Evolutionary conservation across 2,888 invertebrate genomes (phyloP).

Genomic region (Copidosoma aretas): DNA sequence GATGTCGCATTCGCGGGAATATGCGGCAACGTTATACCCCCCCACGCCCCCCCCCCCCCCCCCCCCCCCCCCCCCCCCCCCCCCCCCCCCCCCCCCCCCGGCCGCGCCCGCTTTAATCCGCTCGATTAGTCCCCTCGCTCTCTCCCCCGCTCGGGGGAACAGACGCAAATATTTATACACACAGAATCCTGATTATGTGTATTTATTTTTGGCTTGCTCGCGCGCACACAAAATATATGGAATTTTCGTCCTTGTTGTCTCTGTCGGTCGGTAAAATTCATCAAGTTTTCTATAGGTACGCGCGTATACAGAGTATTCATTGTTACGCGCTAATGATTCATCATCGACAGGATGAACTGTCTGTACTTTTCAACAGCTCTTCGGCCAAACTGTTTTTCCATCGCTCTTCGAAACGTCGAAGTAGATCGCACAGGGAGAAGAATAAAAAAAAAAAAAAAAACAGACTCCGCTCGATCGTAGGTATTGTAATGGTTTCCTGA

Average conservation of each 20-base stretch:
- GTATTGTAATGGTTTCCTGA: background rate
- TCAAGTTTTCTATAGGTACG: no score
- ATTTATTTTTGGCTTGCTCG: background rate
- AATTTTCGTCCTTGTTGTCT: background rate
- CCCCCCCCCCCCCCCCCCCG: background rate
- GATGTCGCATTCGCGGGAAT: no score
- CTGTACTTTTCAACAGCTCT: no score
- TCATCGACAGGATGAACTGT: no score
- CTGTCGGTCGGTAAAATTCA: no score
- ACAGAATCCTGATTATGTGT: background rate
- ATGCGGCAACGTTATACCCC: no score
- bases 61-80: background rate
- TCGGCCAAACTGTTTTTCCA: no score
- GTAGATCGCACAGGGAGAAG: no score
- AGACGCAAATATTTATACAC: background rate
- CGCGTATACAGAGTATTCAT: no score
- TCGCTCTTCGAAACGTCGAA: no score
- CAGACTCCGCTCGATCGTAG: background rate
- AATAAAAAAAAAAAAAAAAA: background rate
- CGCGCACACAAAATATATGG: background rate
- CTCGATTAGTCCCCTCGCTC: slow-evolving; percentile 28
- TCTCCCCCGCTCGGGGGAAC: background rate
- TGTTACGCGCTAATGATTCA: no score
- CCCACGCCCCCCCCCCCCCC: background rate
- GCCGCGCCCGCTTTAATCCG: slow-evolving; percentile 22